Base-by-base conservation (phyloP, 2,888 invertebrate genomes). In the Hermodice carunculata region DNA sequence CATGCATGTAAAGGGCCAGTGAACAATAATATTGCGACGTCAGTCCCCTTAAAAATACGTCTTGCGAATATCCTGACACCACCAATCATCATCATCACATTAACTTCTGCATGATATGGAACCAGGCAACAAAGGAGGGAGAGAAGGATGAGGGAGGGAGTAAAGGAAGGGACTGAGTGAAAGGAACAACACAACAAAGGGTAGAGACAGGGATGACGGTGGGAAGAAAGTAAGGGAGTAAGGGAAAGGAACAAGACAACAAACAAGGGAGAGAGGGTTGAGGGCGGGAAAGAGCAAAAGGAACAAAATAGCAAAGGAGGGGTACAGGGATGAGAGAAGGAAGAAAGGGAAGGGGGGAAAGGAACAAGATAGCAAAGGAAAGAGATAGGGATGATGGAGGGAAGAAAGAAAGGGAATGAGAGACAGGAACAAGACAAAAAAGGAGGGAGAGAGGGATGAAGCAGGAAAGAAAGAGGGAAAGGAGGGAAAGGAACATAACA, bases 361-460 rank as follows among this genome's bases (percentile, higher is more conserved):
- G 17, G 40, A 37, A 37, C 11, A 37, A 17, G 17, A 17, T 11
- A 37, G 40, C 11, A 17, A 17, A 37, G 17, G 17, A 17, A 11
- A 37, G 40, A 37, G 40, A 11, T 14, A 17, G 17, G 40, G 40
- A 37, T 11, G 17, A 17, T 17, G 17, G 40, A 37, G 40, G 40
- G 17, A 17, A 37, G 40, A 17, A 48, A 5, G n/a, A 29, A 8
- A 37, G 40, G 17, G 40, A 17, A 37, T 11, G 31, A 29, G 28
- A 28, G 29, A 52, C 24, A 28, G 28, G 52, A 26, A 22, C 24
- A 28, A 29, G 52, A 26, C 19, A 28, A 29, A 29, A 28, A 11
- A 52, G 52, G 52, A 52, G 52, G 29, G 17, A n/a, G 31, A 29
- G 52, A 26, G 28, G 31, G 28, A 52, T 22, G 29, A 52, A n/a